Conservation (phyloP, 2,888 invertebrate genomes). For the Tethea ocularis region DNA sequence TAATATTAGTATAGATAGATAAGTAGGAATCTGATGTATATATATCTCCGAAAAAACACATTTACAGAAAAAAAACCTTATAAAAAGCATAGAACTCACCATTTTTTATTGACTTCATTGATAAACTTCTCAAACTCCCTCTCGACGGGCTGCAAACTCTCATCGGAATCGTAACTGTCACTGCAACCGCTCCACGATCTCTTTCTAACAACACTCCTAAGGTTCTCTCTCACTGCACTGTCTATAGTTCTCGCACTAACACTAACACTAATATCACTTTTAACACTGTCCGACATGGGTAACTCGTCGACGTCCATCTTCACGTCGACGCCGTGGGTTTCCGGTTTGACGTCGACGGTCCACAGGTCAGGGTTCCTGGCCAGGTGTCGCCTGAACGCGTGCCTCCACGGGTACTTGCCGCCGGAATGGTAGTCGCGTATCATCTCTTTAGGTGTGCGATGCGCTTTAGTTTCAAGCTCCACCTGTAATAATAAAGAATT, state of each 20-base stretch:
- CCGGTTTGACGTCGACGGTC: constrained; percentile 34
- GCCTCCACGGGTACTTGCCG: constrained; percentile 72
- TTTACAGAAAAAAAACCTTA: no score
- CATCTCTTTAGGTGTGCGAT: constrained; percentile 69
- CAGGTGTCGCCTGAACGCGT: constrained; percentile 69
- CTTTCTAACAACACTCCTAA: constrained; percentile 56
- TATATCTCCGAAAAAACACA: no score
- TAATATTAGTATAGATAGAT: no score
- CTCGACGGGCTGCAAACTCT: constrained; percentile 71
- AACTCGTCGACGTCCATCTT: constrained; percentile 23
- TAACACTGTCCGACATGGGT: constrained; percentile 47
- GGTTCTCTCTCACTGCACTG: constrained; percentile 50
- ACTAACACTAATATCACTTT: constrained; percentile 68
- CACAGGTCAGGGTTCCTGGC: constrained; percentile 60
- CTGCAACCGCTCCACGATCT: constrained; percentile 65
- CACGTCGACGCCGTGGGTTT: constrained; percentile 24
- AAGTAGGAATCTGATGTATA: no score
- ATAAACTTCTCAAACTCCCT: constrained; percentile 73
- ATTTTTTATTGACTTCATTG: constrained; percentile 74
- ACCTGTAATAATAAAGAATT: constrained; percentile 49
- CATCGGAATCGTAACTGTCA: constrained; percentile 71
- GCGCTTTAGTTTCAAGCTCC: constrained; percentile 68
- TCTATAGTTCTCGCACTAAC: constrained; percentile 60
- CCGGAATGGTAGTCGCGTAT: constrained; percentile 70
- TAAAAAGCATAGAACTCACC: constrained; percentile 64